Percentiles rank a stretch among this genome's conserved stretches.
phyloP scores from a whole-genome alignment of 2,113 vertebrate species.

The Orthonyx spaldingii region DNA sequence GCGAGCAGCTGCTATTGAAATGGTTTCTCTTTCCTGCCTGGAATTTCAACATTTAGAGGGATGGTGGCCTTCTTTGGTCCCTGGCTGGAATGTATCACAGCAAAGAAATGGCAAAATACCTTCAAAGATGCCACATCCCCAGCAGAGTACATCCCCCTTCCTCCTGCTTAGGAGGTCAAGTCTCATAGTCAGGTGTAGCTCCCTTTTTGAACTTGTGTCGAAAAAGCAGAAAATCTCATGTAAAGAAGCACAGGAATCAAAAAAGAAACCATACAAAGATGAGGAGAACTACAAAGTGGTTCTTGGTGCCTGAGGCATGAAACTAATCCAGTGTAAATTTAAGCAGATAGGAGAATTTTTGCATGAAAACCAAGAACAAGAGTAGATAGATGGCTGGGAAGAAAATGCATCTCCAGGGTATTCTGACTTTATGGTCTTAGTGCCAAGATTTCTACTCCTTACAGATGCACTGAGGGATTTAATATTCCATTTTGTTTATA shows the following conservation, averaged over 20 bases:
- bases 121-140: not conserved
- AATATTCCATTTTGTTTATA: not conserved
- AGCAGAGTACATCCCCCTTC: not conserved
- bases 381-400: not conserved
- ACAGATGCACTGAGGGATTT: not conserved
- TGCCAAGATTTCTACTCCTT: not conserved
- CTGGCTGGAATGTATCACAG: not conserved
- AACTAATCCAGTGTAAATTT: not conserved
- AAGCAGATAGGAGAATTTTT: constrained; percentile 35
- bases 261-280: not conserved
- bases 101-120: not conserved
- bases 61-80: not conserved
- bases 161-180: not conserved
- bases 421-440: not conserved
- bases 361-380: constrained; percentile 8
- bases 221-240: not conserved
- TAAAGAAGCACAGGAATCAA: not conserved
- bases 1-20: not conserved
- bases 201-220: not conserved
- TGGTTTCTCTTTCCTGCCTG: not conserved
- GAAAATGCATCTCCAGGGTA: not conserved
- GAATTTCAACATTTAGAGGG: not conserved
- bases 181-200: not conserved
- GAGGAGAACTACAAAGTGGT: constrained; percentile 2
- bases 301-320: constrained; percentile 20